Evolutionary conservation across 1,140 invertebrate species (phyloP).

Genomic region (Catajapyx aquilonaris): DNA sequence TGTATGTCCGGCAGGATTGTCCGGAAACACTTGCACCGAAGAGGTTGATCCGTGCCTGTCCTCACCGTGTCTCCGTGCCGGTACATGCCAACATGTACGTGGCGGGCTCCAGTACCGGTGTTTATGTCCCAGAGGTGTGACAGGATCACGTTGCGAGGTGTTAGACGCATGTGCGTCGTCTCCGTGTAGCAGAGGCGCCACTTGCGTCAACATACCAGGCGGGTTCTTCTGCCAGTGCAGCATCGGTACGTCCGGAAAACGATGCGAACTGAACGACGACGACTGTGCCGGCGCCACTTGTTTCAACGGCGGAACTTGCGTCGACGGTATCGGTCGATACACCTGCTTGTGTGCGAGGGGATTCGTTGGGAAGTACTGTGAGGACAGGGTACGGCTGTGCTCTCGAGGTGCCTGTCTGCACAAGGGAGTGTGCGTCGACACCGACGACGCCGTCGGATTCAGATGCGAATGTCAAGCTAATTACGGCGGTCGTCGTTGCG

Average conservation of each 20-base stretch:
- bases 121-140: conserved; percentile 19
- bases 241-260: too few relatives aligned
- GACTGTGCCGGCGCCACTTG: conserved; percentile 30
- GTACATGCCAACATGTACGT: conserved; percentile 21
- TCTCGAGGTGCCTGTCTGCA: conserved; percentile 27
- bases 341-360: conserved; percentile 18
- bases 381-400: conserved; percentile 23
- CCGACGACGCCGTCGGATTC: conserved; percentile 25
- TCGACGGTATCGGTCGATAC: conserved; percentile 21
- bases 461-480: conserved; percentile 34
- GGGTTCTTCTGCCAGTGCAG: too few relatives aligned
- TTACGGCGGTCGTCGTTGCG: conserved; percentile 29
- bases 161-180: conserved; percentile 11
- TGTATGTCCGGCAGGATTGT: conserved; percentile 14
- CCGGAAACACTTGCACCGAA: conserved; percentile 10
- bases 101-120: conserved; percentile 18
- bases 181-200: conserved; percentile 16
- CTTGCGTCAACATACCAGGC: conserved; percentile 25
- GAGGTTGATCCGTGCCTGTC: conserved; percentile 16
- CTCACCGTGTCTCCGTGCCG: conserved; percentile 23
- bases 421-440: conserved; percentile 27
- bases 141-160: conserved; percentile 27
- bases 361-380: conserved; percentile 21
- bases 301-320: conserved; percentile 28
- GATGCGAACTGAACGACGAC: conserved; percentile 25